Conservation (phyloP, 2,888 invertebrate species). For the Lymantria monacha region DNA sequence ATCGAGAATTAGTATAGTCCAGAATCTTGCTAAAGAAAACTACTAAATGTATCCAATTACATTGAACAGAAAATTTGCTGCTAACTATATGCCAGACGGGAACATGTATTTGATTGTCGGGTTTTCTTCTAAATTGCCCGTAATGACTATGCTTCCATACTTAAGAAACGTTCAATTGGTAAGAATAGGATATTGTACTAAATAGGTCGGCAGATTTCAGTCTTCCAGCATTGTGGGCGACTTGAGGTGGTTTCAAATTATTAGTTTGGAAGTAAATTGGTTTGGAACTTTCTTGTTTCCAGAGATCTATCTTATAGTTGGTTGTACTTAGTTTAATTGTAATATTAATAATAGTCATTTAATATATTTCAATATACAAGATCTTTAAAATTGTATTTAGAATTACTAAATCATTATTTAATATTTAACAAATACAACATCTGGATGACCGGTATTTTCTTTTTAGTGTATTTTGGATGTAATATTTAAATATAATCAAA, state of each 20-base stretch:
- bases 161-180: constrained; percentile 31
- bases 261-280: constrained; percentile 11
- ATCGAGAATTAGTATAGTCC: too few species aligned
- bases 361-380: not conserved
- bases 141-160: constrained; percentile 19
- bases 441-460: too few species aligned
- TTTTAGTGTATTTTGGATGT: too few species aligned
- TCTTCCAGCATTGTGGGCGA: constrained; percentile 2
- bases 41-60: too few species aligned
- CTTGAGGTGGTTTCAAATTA: constrained; percentile 17
- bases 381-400: too few species aligned
- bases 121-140: constrained; percentile 17
- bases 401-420: too few species aligned
- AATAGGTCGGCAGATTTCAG: constrained; percentile 22
- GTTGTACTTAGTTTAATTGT: not conserved
- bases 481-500: too few species aligned
- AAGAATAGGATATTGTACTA: constrained; percentile 22
- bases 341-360: not conserved
- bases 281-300: constrained; percentile 7
- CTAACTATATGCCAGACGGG: constrained; percentile 1
- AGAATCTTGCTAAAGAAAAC: too few species aligned
- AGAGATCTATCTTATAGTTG: not conserved
- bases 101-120: constrained; percentile 4
- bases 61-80: not conserved
- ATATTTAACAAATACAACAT: too few species aligned